Base-by-base conservation (phyloP, 2,113 vertebrate species). In the Semicossyphus pulcher region DNA sequence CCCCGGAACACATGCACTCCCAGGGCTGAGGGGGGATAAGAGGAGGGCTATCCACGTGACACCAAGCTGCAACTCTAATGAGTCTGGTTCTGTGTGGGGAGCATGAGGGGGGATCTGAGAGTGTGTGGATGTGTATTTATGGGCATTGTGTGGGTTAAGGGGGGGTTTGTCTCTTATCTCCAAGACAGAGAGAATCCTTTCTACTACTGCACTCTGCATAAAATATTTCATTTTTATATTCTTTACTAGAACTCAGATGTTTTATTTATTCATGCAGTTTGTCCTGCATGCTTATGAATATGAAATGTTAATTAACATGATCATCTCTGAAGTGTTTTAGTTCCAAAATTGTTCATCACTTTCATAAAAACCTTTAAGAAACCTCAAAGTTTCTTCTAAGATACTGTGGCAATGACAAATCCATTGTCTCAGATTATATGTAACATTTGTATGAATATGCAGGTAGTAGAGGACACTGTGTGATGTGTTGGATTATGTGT, bases 21-120 rank as follows among this genome's bases (percentile, higher is more conserved):
- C 71, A 68, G 70, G 89, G 83, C 93, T 88, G 91, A 54, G 78
- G 78, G 87, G 89, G 85, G 83, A 77, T 73, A 70, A 59, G n/a
- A 83, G 76, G 89, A 80, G 90, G 85, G 78, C 1, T 75, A 73
- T 79, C 83, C 87, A 92, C 81, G 86, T 92, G 92, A 91, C 84
- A 79, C 84, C 76, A 85, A 86, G 85, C 89, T 89, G 90, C 84
- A 91, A 84, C 87, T 86, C 84, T 93, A 92, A 94, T 93, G 93
- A 89, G 78, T 67, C 49, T 59, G 73, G 76, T 81, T 86, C 71
- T 66, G 76, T 85, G 42, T 80, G 39, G 37, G 49, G 63, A 23
- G 32, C 28, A 29, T 29, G 21, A 39, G 23, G 64, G 41, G 58
- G 32, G 32, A 53, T 64, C 41, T 62, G 42, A 37, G 25, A 60